These are phyloP conservation scores for Leptogaster cylindrica DNA, from an alignment of 2,888 invertebrate species.

Conservation along the genomic window DNA sequence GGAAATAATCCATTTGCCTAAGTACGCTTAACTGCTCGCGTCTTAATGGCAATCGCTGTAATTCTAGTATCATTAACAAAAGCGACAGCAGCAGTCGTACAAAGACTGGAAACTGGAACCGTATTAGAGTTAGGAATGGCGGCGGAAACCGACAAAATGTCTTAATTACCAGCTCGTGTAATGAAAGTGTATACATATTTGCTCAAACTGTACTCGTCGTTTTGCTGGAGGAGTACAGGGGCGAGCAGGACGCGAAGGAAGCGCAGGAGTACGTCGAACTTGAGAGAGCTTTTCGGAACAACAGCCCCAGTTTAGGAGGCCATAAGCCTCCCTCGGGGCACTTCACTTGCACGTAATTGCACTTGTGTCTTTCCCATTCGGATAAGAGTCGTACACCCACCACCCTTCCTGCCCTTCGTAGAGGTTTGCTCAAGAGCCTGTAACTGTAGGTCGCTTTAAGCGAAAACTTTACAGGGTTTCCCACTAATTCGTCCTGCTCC, in stretches of 20 bases:
- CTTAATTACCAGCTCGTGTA: conserved; percentile 42
- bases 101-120: not conserved
- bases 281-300: conserved; percentile 16
- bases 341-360: conserved; percentile 30
- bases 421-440: not conserved
- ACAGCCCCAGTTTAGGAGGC: conserved; percentile 12
- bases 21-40: conserved; percentile 20
- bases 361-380: conserved; percentile 5
- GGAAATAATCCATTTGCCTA: conserved; percentile 32
- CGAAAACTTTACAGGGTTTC: conserved; percentile 8
- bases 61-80: conserved; percentile 32
- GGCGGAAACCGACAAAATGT: conserved; percentile 45
- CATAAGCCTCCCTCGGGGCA: conserved; percentile 16
- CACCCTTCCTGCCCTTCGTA: no score
- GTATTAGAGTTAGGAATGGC: conserved; percentile 5
- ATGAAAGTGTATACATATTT: conserved; percentile 3
- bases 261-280: conserved; percentile 23
- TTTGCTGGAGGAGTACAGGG: not conserved
- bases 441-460: conserved; percentile 14
- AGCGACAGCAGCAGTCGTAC: not conserved
- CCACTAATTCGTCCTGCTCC: not conserved
- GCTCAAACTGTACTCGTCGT: not conserved
- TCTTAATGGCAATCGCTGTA: conserved; percentile 30
- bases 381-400: not conserved
- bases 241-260: not conserved